A percentile compares a stretch with the other conserved stretches of the same genome.
Conservation (phyloP, 1,140 invertebrate species). For the Nymphalis io region DNA sequence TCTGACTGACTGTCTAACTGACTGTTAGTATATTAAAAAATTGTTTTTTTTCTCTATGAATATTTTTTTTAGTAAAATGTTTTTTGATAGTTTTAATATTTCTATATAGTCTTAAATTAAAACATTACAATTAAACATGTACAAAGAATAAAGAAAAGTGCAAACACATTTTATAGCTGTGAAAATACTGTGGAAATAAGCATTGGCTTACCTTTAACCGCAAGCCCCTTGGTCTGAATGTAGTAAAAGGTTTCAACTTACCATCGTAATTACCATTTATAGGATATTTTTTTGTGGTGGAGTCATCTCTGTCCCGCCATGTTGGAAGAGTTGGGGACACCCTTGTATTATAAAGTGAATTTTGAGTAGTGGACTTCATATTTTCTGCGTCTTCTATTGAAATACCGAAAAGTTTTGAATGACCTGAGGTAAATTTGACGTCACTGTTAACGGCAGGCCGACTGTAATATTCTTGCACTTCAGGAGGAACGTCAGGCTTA, state of each 20-base stretch:
- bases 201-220: neutral
- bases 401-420: conserved; percentile 83
- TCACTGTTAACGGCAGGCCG: conserved; percentile 42
- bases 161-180: neutral
- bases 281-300: conserved; percentile 74
- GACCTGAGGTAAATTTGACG: conserved; percentile 81
- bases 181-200: neutral
- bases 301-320: conserved; percentile 64
- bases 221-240: conserved; percentile 45
- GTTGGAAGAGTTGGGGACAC: conserved; percentile 82
- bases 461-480: conserved; percentile 52
- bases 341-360: conserved; percentile 78
- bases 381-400: conserved; percentile 82
- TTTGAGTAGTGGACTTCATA: conserved; percentile 77
- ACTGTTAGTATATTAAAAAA: too few relatives aligned
- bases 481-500: conserved; percentile 44
- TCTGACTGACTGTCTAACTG: too few relatives aligned
- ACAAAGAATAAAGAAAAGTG: neutral
- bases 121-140: neutral
- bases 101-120: too few relatives aligned
- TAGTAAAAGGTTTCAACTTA: conserved; percentile 46
- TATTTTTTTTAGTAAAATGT: too few relatives aligned
- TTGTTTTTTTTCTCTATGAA: too few relatives aligned
- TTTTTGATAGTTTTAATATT: too few relatives aligned
- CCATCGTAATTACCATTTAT: conserved; percentile 64